Percentiles rank a stretch among this genome's conserved stretches.
Evolutionary conservation across 2,113 vertebrate species (phyloP).

Genomic region (Xyrauchen texanus): DNA sequence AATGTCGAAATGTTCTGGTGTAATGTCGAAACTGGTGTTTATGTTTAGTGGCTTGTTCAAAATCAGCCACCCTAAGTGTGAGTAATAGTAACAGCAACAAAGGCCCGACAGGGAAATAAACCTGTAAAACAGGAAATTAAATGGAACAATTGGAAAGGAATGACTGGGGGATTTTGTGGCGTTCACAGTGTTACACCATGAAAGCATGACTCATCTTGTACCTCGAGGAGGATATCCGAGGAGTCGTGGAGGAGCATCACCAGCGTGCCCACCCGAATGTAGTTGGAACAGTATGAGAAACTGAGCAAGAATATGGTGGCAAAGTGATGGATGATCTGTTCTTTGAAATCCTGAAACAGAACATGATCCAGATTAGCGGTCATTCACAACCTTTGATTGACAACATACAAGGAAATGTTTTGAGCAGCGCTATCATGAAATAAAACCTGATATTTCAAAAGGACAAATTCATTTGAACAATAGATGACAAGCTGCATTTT

Average conservation of each 20-base stretch:
- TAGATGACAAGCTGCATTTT: background rate
- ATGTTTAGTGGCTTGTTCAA: too few species aligned
- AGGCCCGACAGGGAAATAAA: too few species aligned
- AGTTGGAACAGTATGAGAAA: constrained; percentile 92
- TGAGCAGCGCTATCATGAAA: background rate
- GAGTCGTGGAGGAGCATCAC: constrained; percentile 88
- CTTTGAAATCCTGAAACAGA: constrained; percentile 83
- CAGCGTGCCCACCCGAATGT: constrained; percentile 85
- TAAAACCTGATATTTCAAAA: background rate
- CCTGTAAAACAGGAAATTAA: too few species aligned
- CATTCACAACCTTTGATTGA: too few species aligned
- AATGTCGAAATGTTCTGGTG: too few species aligned
- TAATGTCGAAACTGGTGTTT: too few species aligned
- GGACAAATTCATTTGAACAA: background rate
- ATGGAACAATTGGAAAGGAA: too few species aligned
- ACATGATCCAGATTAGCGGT: background rate
- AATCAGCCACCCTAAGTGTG: too few species aligned
- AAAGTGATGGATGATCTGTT: constrained; percentile 87
- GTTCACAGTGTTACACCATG: too few species aligned
- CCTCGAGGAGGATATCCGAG: constrained; percentile 87
- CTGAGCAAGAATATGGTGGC: constrained; percentile 83
- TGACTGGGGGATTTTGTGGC: too few species aligned
- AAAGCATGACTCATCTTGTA: constrained; percentile 45
- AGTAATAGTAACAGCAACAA: too few species aligned
- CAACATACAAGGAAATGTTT: background rate